Evolutionary conservation across 2,888 invertebrate species (phyloP), one percentile per base, ranked within the genome.

Genomic region (Dynastes maya): DNA sequence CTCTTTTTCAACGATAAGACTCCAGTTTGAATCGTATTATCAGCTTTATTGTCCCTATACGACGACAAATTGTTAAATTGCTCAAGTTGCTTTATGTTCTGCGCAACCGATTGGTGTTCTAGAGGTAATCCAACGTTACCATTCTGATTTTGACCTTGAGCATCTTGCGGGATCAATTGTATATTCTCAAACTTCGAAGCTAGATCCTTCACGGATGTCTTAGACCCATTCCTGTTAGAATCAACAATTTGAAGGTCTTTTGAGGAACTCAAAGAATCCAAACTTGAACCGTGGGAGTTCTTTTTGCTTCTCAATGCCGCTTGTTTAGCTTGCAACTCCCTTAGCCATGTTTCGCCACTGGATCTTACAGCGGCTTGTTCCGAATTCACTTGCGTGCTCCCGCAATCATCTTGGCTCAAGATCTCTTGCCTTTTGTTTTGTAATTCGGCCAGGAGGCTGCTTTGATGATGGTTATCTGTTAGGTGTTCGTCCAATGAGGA

Each of bases 311-410:
- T 88, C 78, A 93, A 87, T 77, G 93, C 92, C 5, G 91, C 93
- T 89, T 95, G 95, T 87, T 95, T 96, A 0, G 94, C 93, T 88
- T 96, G 96, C 49, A 96, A 87, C 86, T 96, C 96, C 84, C 93
- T 92, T 13, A 96, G 87, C 94, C 96, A 95, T 11, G 91, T 92
- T 82, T 94, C 93, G 32, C 92, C 90, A 16, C 90, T 86, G 51
- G 88, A 85, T 82, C 83, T 83, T 74, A 84, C 85, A 45, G 83
- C 80, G 1, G 81, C 90, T 89, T 51, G 61, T 27, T 74, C 72
- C 55, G 76, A 76, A 27, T 64, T 71, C 11, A 29, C 22, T 68
- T 77, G 45, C 9, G 91, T 49, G 51, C 49, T 51, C 27, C 51
- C 51, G 13, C 29, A 37, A 85, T 92, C 91, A 83, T 92, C 92